These are phyloP conservation scores for Campylomormyrus numenius DNA, from an alignment of 2,113 vertebrate species.

Conservation along the genomic window DNA sequence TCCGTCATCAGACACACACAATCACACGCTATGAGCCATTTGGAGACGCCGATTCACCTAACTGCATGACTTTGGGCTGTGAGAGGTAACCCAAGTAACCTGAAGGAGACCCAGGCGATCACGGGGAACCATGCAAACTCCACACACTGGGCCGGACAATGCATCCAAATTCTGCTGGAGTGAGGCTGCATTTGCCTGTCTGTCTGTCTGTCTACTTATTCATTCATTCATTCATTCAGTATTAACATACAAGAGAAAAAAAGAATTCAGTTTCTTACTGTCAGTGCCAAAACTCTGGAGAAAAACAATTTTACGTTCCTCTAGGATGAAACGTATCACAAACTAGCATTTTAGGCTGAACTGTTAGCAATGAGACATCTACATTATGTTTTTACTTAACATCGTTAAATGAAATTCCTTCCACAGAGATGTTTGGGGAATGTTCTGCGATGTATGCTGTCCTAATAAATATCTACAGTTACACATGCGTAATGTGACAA, in stretches of 20 bases:
- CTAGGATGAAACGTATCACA: neutral
- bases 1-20: neutral
- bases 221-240: neutral
- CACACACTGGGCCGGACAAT: neutral
- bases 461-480: neutral
- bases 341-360: neutral
- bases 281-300: neutral
- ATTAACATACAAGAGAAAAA: neutral
- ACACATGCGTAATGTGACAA: neutral
- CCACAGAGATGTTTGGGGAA: neutral
- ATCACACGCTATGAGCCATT: neutral
- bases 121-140: neutral
- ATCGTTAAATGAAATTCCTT: neutral
- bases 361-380: neutral
- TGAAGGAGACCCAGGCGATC: neutral
- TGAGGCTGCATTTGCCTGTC: neutral
- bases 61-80: neutral
- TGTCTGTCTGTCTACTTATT: neutral
- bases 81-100: neutral
- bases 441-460: neutral
- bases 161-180: neutral
- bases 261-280: neutral
- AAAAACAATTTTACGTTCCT: neutral
- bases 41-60: neutral
- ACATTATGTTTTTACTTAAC: neutral